Conservation (phyloP, 2,888 invertebrate species). For the Oxyscelio sp. region DNA sequence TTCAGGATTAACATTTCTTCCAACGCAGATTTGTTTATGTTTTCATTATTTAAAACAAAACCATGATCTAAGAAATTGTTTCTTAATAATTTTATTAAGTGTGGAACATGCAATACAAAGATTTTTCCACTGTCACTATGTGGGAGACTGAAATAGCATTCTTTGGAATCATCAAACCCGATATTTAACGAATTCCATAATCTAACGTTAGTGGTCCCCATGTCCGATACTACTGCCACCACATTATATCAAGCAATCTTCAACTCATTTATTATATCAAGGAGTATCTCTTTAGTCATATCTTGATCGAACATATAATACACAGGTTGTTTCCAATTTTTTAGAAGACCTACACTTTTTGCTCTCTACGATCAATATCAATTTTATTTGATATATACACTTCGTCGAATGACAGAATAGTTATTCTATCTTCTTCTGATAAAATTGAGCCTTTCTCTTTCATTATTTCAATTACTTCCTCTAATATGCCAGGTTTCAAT, state of each 20-base stretch:
- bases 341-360: conserved; percentile 46
- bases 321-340: conserved; percentile 72
- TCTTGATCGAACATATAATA: conserved; percentile 64
- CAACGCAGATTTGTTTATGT: background rate
- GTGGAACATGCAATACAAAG: background rate
- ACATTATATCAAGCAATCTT: conserved; percentile 63
- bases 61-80: background rate
- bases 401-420: conserved; percentile 64
- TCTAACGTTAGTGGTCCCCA: too few species aligned
- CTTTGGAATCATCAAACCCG: too few species aligned
- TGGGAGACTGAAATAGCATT: too few species aligned
- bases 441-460: conserved; percentile 43
- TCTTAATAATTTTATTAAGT: background rate
- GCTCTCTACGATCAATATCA: conserved; percentile 36
- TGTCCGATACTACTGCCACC: conserved; percentile 31
- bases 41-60: background rate
- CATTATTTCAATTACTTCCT: conserved; percentile 56
- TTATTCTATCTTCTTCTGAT: conserved; percentile 56
- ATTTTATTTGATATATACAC: conserved; percentile 41
- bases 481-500: conserved; percentile 52
- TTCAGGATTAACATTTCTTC: background rate
- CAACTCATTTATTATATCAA: conserved; percentile 50
- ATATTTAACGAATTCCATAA: too few species aligned
- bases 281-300: conserved; percentile 59
- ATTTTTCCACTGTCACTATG: too few species aligned